phyloP scores from a whole-genome alignment of 1,140 invertebrate species.

The Trachymyrmex cornetzi region DNA sequence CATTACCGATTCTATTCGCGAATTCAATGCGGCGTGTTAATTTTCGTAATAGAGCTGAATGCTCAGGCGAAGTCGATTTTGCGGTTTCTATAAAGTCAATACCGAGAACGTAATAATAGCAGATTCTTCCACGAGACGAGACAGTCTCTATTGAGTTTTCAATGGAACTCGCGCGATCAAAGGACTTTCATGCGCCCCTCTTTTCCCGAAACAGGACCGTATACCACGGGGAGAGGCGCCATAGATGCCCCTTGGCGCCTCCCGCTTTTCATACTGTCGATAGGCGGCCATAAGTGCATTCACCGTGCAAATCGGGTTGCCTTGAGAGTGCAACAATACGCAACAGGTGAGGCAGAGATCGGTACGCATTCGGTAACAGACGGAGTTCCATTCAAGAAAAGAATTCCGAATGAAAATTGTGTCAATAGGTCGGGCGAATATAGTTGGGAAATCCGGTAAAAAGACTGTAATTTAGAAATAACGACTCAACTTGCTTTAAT shows the following conservation, averaged over 20 bases:
- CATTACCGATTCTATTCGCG: slow-evolving; percentile 40
- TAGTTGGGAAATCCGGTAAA: neutral
- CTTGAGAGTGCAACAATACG: slow-evolving; percentile 81
- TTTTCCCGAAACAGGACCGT: slow-evolving; percentile 75
- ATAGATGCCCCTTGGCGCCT: slow-evolving; percentile 64
- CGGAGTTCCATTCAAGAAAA: slow-evolving; percentile 73
- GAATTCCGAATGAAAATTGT: slow-evolving; percentile 67
- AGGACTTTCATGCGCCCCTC: slow-evolving; percentile 68
- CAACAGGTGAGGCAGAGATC: slow-evolving; percentile 80
- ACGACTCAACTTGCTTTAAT: neutral
- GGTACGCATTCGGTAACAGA: slow-evolving; percentile 76
- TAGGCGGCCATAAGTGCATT: slow-evolving; percentile 80
- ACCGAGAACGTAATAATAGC: slow-evolving; percentile 60
- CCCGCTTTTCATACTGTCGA: slow-evolving; percentile 76
- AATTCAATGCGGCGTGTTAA: slow-evolving; percentile 42
- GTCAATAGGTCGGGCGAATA: slow-evolving; percentile 40
- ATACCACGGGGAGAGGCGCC: slow-evolving; percentile 34
- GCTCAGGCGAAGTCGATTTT: slow-evolving; percentile 53
- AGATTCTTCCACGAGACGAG: slow-evolving; percentile 60
- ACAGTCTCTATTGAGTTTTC: slow-evolving; percentile 53
- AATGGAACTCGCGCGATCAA: slow-evolving; percentile 76
- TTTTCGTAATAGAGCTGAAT: slow-evolving; percentile 44
- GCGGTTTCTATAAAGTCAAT: slow-evolving; percentile 69
- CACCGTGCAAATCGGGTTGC: slow-evolving; percentile 83
- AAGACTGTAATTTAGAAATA: slow-evolving; percentile 36